These are phyloP conservation scores for Asarcornis scutulata DNA, from an alignment of 2,113 vertebrate genomes.

Conservation along the genomic window DNA sequence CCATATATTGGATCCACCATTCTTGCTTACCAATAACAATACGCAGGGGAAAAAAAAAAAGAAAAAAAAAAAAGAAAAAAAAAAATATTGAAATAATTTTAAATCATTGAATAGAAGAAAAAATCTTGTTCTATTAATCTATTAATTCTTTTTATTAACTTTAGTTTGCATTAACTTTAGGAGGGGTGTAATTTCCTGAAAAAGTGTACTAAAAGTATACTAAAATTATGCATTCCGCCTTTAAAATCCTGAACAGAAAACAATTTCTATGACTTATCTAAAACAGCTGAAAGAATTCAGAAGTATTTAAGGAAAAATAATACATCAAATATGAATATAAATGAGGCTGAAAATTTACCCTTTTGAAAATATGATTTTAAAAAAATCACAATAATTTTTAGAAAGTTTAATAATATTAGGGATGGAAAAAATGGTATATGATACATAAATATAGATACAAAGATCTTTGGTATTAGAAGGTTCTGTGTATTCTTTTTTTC, in stretches of 20 bases:
- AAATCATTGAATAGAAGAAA: background rate
- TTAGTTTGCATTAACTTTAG: background rate
- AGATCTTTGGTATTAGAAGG: background rate
- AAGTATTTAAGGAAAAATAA: background rate
- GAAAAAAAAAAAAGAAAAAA: background rate
- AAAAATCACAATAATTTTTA: background rate
- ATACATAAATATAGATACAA: fast-evolving
- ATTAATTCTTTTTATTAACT: background rate
- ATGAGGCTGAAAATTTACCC: background rate
- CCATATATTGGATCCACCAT: background rate
- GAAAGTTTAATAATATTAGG: background rate
- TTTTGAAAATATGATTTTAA: background rate
- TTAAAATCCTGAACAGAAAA: background rate
- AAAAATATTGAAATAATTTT: background rate
- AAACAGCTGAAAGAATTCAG: background rate
- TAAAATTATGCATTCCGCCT: background rate
- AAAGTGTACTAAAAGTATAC: background rate
- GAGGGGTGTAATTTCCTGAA: background rate
- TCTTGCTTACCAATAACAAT: background rate
- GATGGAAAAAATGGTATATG: background rate
- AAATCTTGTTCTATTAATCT: background rate
- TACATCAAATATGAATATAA: background rate
- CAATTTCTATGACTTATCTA: background rate
- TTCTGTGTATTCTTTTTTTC: background rate
- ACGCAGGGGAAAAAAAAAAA: background rate